phyloP scores from a whole-genome alignment of 92 coral and sea anemone genomes.

The Phenganax marumi region DNA sequence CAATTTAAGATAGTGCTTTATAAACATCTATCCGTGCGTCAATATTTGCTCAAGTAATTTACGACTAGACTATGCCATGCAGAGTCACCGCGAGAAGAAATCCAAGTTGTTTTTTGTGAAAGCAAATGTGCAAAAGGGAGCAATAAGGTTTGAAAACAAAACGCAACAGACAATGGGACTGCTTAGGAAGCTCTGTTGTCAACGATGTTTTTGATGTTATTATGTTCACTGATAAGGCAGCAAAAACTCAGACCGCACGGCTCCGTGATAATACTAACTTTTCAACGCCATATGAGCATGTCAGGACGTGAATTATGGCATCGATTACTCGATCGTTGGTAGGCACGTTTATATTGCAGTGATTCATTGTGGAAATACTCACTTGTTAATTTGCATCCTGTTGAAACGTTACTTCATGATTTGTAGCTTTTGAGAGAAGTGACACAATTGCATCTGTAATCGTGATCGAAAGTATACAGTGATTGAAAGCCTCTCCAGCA shows the following conservation, averaged over 20 bases:
- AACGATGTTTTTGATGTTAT: neutral
- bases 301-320: slow-evolving; percentile 2
- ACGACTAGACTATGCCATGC: neutral
- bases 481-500: neutral
- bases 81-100: neutral
- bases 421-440: too few relatives aligned
- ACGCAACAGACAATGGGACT: neutral
- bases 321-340: neutral
- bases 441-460: too few relatives aligned
- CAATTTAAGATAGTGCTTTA: too few relatives aligned
- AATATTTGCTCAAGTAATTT: slow-evolving; percentile 32
- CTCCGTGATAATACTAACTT: slow-evolving; percentile 24
- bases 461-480: neutral
- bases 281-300: neutral
- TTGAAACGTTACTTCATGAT: too few relatives aligned
- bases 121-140: neutral
- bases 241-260: neutral
- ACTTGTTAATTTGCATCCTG: slow-evolving; percentile 3
- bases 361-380: neutral
- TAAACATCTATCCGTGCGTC: neutral
- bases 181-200: slow-evolving; percentile 24
- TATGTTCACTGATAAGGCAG: neutral
- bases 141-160: neutral
- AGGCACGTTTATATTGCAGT: slow-evolving; percentile 15
- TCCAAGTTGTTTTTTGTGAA: neutral